A percentile compares a stretch with the other conserved stretches of the same genome.
Conservation (phyloP, 2,797 vertebrate genomes). For the Mus minutoides region DNA sequence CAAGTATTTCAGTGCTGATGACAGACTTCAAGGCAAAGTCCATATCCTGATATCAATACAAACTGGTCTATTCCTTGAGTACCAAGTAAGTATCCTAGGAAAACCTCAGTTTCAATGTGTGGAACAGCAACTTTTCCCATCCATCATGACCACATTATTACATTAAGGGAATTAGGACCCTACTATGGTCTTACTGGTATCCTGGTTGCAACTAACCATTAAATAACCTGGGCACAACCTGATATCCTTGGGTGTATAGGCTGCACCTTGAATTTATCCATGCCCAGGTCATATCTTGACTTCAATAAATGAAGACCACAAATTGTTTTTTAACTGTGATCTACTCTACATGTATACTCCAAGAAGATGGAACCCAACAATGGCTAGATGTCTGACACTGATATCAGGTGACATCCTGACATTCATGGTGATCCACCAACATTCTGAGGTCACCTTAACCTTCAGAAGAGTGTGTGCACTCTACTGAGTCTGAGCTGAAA, state of each 20-base stretch:
- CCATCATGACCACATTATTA: neutral
- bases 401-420: neutral
- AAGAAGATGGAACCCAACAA: neutral
- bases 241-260: neutral
- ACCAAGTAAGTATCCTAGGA: neutral
- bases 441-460: neutral
- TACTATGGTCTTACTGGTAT: neutral
- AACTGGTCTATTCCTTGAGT: neutral
- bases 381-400: neutral
- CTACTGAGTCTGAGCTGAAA: neutral
- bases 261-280: neutral
- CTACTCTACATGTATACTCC: neutral
- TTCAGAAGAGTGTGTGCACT: neutral
- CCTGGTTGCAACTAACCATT: neutral
- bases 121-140: neutral
- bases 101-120: neutral
- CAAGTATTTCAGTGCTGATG: neutral
- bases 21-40: neutral
- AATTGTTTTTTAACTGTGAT: neutral
- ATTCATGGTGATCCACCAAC: neutral
- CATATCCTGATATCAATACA: neutral
- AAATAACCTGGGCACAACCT: neutral
- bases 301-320: neutral
- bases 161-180: neutral
- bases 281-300: neutral